A percentile compares a stretch with the other conserved stretches of the same genome.
phyloP scores from a whole-genome alignment of 2,113 vertebrate genomes.

The Pleuronectes platessa region DNA sequence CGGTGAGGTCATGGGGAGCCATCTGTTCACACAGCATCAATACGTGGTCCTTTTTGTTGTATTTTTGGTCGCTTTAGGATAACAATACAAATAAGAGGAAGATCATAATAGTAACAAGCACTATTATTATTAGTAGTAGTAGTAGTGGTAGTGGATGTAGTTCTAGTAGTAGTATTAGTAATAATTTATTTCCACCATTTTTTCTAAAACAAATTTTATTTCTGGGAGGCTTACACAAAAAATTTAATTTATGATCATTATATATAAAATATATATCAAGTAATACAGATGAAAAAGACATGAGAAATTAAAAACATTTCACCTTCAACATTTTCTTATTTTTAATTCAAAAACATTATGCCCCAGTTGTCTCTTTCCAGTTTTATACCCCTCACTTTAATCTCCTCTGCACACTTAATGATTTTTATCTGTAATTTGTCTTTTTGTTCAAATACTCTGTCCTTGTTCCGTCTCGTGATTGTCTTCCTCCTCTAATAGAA shows the following conservation, averaged over 20 bases:
- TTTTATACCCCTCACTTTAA: constrained; percentile 6
- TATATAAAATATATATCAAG: neutral
- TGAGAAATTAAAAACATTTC: neutral
- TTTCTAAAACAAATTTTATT: neutral
- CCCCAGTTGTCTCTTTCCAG: neutral
- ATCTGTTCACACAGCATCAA: constrained; percentile 23
- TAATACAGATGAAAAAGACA: neutral
- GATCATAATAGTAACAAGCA: neutral
- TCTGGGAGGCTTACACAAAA: neutral
- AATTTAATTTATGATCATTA: neutral
- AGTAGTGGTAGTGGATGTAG: too few relatives aligned
- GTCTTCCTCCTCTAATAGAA: constrained; percentile 44
- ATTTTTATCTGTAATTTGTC: constrained; percentile 43
- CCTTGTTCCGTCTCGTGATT: constrained; percentile 31
- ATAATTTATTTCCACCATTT: too few relatives aligned
- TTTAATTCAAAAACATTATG: constrained; percentile 7
- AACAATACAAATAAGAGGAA: neutral
- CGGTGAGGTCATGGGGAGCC: constrained; percentile 5
- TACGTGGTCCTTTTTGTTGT: neutral
- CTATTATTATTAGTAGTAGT: neutral
- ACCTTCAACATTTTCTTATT: constrained; percentile 4
- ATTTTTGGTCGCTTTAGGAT: neutral
- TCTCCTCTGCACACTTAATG: constrained; percentile 14
- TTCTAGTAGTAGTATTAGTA: too few relatives aligned
- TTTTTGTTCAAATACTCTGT: constrained; percentile 35